Evolutionary conservation across 2,888 invertebrate species (phyloP).

Genomic region (Aquatica leii): DNA sequence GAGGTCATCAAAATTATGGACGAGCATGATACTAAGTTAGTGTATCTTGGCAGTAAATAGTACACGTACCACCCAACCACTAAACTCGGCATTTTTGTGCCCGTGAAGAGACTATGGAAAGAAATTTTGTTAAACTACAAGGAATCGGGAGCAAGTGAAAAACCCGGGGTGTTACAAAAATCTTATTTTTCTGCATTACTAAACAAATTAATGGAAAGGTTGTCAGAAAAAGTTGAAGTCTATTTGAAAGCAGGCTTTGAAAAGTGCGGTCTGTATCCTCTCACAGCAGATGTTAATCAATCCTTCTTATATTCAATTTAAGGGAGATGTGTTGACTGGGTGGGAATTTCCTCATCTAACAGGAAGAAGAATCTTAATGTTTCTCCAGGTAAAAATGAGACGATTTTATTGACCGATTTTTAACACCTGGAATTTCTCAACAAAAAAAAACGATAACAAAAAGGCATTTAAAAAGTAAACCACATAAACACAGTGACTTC

Average conservation of each 20-base stretch:
- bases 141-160: background rate
- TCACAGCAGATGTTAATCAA: background rate
- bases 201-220: background rate
- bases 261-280: too few species aligned
- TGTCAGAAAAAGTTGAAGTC: background rate
- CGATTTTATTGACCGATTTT: too few species aligned
- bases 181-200: background rate
- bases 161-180: background rate
- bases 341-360: background rate
- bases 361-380: background rate
- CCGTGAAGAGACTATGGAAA: too few species aligned
- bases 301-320: conserved; percentile 1
- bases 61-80: too few species aligned
- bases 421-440: background rate
- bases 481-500: background rate
- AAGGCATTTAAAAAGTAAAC: background rate
- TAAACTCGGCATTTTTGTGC: too few species aligned
- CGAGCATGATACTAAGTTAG: too few species aligned
- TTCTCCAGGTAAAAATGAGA: too few species aligned
- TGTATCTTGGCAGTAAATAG: too few species aligned
- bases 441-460: background rate
- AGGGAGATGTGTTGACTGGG: background rate
- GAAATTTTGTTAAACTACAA: background rate
- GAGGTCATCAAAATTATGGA: too few species aligned
- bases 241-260: too few species aligned